Evolutionary conservation across 2,113 vertebrate species (phyloP).

Genomic region (Scalopus aquaticus): DNA sequence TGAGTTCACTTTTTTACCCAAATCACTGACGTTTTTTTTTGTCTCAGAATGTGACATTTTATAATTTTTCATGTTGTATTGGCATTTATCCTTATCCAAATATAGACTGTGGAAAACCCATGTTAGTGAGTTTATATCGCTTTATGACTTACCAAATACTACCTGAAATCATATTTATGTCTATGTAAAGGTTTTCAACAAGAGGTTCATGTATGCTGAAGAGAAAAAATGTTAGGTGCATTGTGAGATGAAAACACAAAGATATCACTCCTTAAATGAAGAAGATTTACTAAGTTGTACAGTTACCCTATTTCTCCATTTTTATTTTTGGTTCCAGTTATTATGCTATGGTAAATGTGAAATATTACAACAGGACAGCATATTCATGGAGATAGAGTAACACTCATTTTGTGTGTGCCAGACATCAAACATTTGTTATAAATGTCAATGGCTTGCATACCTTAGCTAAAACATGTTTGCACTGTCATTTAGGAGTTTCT

Average conservation of each 20-base stretch:
- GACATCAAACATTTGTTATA: background rate
- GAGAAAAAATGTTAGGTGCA: background rate
- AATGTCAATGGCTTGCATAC: background rate
- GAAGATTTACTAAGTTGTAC: background rate
- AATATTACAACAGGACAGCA: background rate
- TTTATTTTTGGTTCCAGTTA: background rate
- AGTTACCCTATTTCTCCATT: background rate
- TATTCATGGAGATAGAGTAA: background rate
- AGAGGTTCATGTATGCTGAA: background rate
- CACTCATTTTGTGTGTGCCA: background rate
- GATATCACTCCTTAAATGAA: background rate
- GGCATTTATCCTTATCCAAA: background rate
- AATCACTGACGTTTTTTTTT: slow-evolving; percentile 32
- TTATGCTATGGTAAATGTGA: background rate
- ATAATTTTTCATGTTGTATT: background rate
- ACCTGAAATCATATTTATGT: background rate
- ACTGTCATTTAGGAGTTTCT: background rate
- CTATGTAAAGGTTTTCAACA: background rate
- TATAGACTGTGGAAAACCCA: background rate
- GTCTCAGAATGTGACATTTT: background rate
- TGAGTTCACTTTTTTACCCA: background rate
- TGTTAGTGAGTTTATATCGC: slow-evolving; percentile 5
- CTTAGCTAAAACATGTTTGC: background rate
- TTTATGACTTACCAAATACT: background rate
- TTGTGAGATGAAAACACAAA: background rate